These are phyloP conservation scores for Coelopa frigida DNA, from an alignment of 1,140 invertebrate species.

Conservation along the genomic window DNA sequence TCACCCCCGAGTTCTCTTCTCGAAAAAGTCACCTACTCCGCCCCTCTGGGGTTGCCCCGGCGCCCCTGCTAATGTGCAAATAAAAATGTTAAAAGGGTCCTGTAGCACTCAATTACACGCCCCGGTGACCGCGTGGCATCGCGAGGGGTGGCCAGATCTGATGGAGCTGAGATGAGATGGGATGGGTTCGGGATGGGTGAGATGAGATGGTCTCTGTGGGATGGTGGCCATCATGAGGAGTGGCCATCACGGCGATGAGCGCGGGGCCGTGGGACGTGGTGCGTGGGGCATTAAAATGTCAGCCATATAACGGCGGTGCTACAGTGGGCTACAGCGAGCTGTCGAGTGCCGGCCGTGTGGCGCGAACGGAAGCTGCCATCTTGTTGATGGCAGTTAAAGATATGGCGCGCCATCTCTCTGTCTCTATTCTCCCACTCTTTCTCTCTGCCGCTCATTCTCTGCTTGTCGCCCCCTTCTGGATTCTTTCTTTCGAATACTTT, in stretches of 20 bases:
- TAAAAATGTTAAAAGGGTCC: slow-evolving; percentile 46
- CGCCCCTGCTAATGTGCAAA: slow-evolving; percentile 45
- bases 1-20: no score
- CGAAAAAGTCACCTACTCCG: no score
- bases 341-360: slow-evolving; percentile 42
- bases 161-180: no score
- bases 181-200: no score
- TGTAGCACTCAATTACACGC: slow-evolving; percentile 45
- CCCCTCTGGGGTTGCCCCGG: no score
- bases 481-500: neutral
- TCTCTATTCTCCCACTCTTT: neutral
- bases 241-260: no score
- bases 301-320: no score
- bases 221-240: no score
- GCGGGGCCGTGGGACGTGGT: no score
- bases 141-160: neutral
- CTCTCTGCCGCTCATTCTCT: neutral
- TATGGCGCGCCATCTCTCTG: slow-evolving; percentile 18
- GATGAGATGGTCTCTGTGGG: slow-evolving; percentile 8
- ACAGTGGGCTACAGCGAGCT: no score
- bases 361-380: slow-evolving; percentile 45
- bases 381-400: slow-evolving; percentile 45
- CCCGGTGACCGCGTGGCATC: slow-evolving; percentile 41
- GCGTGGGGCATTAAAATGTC: no score
- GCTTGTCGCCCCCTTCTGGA: neutral